Base-by-base conservation (phyloP, 2,113 vertebrate species). In the Colistium nudipinnis region DNA sequence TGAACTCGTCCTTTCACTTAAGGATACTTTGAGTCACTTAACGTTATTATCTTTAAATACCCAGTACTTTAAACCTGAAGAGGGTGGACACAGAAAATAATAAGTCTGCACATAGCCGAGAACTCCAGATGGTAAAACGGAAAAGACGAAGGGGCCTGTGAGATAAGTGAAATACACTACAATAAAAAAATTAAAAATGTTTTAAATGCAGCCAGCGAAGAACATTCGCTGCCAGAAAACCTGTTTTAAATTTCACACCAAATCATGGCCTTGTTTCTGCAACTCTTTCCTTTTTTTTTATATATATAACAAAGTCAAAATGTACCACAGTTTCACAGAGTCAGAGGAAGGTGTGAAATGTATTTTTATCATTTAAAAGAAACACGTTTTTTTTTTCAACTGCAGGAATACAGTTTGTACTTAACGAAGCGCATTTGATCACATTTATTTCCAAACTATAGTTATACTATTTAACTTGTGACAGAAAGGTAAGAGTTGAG, bases 21-120 rank as follows among this genome's bases (percentile, higher is more conserved):
- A 33, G 73, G 63, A 64, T 70, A 65, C 45, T 62, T 60, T n/a
- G n/a, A 98, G 91, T 99, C 98, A 0, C 93, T 96, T 88, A 98
- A 95, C 95, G 0, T 93, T 95, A 54, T 96, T 99, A 90, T 98
- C 97, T 88, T 97, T 97, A 82, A 99, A 99, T 43, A 99, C 89
- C 98, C 98, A 99, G 81, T 99, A 99, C 66, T 96, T 94, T 54
- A 92, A 91, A 82, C 96, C 98, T 99, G 91, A 43, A 70, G n/a
- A 60, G 12, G 22, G 30, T 6, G 78, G 68, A 68, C 82, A 76
- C 62, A 19, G 22, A 76, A 66, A 60, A 49, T 61, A 17, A 36
- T 48, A 24, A 36, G 36, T 39, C 44, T 24, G 36, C 19, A 39
- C 17, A 52, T 4, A n/a, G 12, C 27, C 25, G 36, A 49, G 19